phyloP scores from a whole-genome alignment of 2,888 invertebrate genomes.

The Pandemis corylana region DNA sequence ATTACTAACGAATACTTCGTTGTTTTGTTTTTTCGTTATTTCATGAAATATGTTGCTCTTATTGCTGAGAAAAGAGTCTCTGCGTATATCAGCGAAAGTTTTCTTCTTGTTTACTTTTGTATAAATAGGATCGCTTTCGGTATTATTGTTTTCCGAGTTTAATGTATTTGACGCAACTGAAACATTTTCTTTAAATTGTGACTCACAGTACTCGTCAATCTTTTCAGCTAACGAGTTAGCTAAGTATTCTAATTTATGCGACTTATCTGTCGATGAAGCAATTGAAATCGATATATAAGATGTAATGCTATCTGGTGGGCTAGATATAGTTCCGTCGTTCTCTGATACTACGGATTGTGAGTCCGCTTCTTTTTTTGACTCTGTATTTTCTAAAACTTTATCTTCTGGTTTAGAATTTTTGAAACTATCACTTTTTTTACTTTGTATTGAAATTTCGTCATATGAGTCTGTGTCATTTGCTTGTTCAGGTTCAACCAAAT shows the following conservation, averaged over 20 bases:
- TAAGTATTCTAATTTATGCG: conserved; percentile 79
- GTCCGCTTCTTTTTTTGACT: conserved; percentile 61
- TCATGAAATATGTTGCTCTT: conserved; percentile 69
- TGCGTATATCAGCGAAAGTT: conserved; percentile 82
- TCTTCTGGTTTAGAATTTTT: conserved; percentile 48
- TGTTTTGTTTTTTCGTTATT: conserved; percentile 63
- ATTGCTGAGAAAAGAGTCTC: conserved; percentile 71
- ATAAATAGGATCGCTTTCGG: conserved; percentile 73
- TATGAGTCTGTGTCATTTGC: conserved; percentile 57
- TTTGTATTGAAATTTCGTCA: conserved; percentile 65
- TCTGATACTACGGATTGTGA: conserved; percentile 74
- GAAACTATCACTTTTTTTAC: conserved; percentile 54
- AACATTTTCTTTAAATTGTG: conserved; percentile 72
- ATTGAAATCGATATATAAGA: conserved; percentile 83
- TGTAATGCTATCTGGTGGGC: conserved; percentile 79
- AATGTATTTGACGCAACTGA: conserved; percentile 63
- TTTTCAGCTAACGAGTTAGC: conserved; percentile 82
- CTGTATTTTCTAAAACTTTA: conserved; percentile 44
- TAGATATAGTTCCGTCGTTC: conserved; percentile 80
- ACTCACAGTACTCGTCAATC: conserved; percentile 82
- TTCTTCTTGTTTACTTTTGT: conserved; percentile 80
- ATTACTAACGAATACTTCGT: conserved; percentile 73
- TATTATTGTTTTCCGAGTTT: conserved; percentile 62
- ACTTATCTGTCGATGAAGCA: conserved; percentile 78
- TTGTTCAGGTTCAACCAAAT: conserved; percentile 51